Base-by-base conservation (phyloP, 2,797 vertebrate species). In the Micropoecilia bifurca region DNA sequence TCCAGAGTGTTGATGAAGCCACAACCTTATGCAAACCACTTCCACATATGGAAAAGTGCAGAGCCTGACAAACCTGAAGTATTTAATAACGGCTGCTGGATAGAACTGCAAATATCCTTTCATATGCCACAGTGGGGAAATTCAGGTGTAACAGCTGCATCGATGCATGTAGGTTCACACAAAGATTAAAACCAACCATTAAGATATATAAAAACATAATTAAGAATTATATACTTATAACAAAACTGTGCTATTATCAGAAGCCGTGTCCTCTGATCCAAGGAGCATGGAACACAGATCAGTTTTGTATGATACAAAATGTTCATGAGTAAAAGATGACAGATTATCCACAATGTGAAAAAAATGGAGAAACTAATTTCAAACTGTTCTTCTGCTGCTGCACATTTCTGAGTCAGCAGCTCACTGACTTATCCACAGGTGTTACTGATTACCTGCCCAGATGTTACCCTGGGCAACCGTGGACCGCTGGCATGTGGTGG, bases 361-460 rank as follows among this genome's bases (percentile, higher is more conserved):
- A 28, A 20, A 6, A 14, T 39, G 10, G 47, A 28, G 20, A 25
- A 25, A 28, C n/a, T 22, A 16, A 63, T 50, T 75, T 41, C 28
- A 13, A 68, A 46, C 53, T 30, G 20, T 30, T 20, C 53, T 6
- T n/a, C 22, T 53, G 47, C 47, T 9, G 46, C n/a, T 53, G 55
- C 47, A 73, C 57, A 50, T 46, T 63, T 68, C 14, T 33, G 69
- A 77, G 45, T 77, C 77, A 76, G 69, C 57, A 50, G 28, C 59
- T 74, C 50, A 25, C 50, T 46, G 16, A 71, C n/a, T n/a, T 47
- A 39, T 68, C 45, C 30, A 39, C 74, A 63, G 73, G 16, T 82
- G 76, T 18, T 74, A 16, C 13, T 41, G 36, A 73, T 80, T 71
- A 82, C 77, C 84, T 83, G 75, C 28, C 66, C 57, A 41, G 73